Evolutionary conservation across 2,888 invertebrate genomes (phyloP), one percentile per base, ranked within the genome.

Genomic region (Petrophora chlorosata): DNA sequence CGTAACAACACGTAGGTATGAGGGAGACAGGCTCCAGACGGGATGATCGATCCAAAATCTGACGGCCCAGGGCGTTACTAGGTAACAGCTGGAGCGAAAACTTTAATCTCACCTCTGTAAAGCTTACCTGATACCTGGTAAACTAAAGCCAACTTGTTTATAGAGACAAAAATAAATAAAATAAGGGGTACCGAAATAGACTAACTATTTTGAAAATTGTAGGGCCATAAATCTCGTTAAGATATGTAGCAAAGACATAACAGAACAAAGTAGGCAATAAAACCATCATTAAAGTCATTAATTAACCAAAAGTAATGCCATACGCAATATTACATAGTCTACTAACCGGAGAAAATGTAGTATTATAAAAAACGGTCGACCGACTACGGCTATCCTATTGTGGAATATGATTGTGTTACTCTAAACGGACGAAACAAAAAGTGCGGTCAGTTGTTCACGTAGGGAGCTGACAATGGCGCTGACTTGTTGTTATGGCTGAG

Each of bases 401-500:
- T 68, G 55, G 63, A 66, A 61, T 63, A 72, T 71, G 29, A 34
- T 42, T 36, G 68, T 70, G 59, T 65, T 73, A 73, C 70, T 73
- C 69, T 70, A 60, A 69, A 70, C 61, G 53, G 61, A 66, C 55
- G 59, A 70, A 74, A 78, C 74, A 82, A 82, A 76, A 74, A 66
- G 69, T 60, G 65, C 49, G 65, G 70, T 67, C 65, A 70, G 69
- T 75, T 30, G 8, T 40, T 48, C 67, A 70, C 56, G 63, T 53
- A 52, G 53, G 57, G 61, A 26, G 32, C 47, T 65, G 72, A 75
- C 73, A 76, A 79, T 74, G 65, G 65, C 45, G 40, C 45, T 38
- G 56, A 56, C 44, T 69, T 50, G 38, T 49, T 45, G 39, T 58
- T 61, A 19, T 19, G 19, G 22, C 5, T 22, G 47, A 50, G 51